Evolutionary conservation across 1,140 invertebrate genomes (phyloP).

Genomic region (Magallana angulata): DNA sequence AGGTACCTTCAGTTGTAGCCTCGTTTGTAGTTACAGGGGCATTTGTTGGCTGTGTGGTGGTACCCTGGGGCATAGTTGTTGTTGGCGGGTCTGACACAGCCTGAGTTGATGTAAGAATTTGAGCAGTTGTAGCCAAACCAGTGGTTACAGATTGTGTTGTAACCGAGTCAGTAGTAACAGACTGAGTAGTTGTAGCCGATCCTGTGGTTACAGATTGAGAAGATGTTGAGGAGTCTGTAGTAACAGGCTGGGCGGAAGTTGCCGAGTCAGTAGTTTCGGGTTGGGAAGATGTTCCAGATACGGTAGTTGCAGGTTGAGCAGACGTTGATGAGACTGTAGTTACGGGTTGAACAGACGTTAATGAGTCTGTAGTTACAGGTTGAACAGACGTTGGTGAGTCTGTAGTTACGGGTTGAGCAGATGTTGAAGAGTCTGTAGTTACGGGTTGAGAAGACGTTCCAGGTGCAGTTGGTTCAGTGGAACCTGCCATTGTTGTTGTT

Average conservation of each 20-base stretch:
- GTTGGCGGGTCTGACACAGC: background rate
- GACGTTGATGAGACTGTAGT: background rate
- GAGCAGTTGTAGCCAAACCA: too few relatives aligned
- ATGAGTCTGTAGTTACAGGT: background rate
- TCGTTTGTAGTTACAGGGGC: background rate
- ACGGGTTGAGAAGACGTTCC: background rate
- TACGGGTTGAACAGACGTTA: background rate
- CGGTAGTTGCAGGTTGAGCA: background rate
- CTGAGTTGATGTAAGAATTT: too few relatives aligned
- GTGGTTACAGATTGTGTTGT: too few relatives aligned
- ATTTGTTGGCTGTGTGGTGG: background rate
- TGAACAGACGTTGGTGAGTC: background rate
- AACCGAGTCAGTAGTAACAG: too few relatives aligned
- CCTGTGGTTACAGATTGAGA: too few relatives aligned
- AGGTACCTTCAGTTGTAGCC: background rate
- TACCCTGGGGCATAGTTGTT: background rate
- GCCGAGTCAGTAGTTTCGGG: background rate
- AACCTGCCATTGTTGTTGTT: background rate
- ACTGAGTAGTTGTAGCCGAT: too few relatives aligned
- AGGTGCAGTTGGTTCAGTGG: background rate
- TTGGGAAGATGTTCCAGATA: background rate
- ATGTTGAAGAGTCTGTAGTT: background rate
- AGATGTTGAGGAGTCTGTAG: too few relatives aligned
- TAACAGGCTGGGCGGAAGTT: too few relatives aligned
- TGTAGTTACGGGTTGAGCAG: background rate